Conservation (phyloP, 2,797 vertebrate genomes). For the Bucorvus abyssinicus region DNA sequence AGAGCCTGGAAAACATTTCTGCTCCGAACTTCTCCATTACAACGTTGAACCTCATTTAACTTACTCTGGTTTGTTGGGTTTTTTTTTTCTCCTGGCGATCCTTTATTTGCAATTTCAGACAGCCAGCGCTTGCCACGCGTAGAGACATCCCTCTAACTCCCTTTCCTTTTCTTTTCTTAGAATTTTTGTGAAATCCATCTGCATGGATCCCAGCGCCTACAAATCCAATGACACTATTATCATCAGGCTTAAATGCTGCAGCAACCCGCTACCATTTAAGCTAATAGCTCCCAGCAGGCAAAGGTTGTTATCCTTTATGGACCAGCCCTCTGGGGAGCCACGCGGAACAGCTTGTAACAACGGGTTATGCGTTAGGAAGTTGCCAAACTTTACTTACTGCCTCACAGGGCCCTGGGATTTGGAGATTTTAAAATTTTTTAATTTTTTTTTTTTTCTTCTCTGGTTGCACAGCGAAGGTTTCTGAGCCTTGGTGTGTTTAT, state of each 20-base stretch:
- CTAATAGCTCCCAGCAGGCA: slow-evolving; percentile 70
- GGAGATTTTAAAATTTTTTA: not conserved
- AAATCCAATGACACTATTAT: slow-evolving; percentile 63
- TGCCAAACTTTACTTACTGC: slow-evolving; percentile 61
- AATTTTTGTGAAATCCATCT: slow-evolving; percentile 60
- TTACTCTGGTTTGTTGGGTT: not conserved
- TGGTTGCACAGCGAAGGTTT: not conserved
- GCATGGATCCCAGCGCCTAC: slow-evolving; percentile 28
- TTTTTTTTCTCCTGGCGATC: not conserved
- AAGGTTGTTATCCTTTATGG: slow-evolving; percentile 69
- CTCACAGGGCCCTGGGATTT: not conserved
- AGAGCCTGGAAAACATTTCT: not conserved
- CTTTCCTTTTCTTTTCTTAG: slow-evolving; percentile 38
- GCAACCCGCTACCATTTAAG: slow-evolving; percentile 53
- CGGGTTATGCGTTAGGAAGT: slow-evolving; percentile 38
- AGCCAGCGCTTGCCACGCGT: not conserved
- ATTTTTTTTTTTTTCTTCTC: not conserved
- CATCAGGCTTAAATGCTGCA: slow-evolving; percentile 64
- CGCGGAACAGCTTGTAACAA: slow-evolving; percentile 53
- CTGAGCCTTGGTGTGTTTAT: not conserved
- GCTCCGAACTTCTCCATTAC: not conserved
- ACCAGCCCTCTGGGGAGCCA: slow-evolving; percentile 59
- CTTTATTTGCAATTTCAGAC: not conserved
- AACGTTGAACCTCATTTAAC: not conserved
- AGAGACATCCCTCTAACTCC: slow-evolving; percentile 38